Evolutionary conservation across 2,888 invertebrate species (phyloP), one percentile per base, ranked within the genome.

Genomic region (Eumerus sabulonum): DNA sequence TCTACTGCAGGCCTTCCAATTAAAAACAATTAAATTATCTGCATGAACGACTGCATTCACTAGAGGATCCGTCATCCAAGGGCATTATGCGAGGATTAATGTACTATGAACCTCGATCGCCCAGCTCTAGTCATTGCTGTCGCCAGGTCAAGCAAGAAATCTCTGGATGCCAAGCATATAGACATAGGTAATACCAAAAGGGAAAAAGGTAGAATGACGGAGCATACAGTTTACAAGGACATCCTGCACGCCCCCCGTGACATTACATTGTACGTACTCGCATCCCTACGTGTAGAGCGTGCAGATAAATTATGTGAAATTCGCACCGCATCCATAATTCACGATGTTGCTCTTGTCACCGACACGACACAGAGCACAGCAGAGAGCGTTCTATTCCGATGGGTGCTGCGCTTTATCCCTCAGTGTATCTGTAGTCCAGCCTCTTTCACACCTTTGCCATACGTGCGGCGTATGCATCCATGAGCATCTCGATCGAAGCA

Each of bases 271-370:
- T 27, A 27, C 27, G 27, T 27, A 27, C 40, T 9, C n/a, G 40
- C 17, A 51, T 36, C n/a, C n/a, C n/a, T n/a, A 7, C 27, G 38
- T 18, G 0, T 19, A 12, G 48, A 56, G 56, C 51, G 42, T 19
- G 47, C 40, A 63, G 60, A 77, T 73, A 77, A 77, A 67, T 77
- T 77, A 68, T 77, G 51, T 38, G 53, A 68, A 57, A 67, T 73
- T 73, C 42, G 35, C 59, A 54, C 14, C 48, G 53, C 67, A 60
- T 62, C 62, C 53, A 73, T 73, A 67, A 67, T 57, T 73, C 77
- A 63, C 56, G 35, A 53, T 44, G 48, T 44, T 27, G 27, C 68
- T 57, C 68, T 36, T 62, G 68, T 60, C 53, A 60, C 40, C 18
- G 12, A 38, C 17, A 13, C 1, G 44, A 64, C 19, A 66, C 36